A percentile compares a stretch with the other conserved stretches of the same genome.
Evolutionary conservation across 2,113 vertebrate species (phyloP).

Genomic region (Percopsis transmontana): DNA sequence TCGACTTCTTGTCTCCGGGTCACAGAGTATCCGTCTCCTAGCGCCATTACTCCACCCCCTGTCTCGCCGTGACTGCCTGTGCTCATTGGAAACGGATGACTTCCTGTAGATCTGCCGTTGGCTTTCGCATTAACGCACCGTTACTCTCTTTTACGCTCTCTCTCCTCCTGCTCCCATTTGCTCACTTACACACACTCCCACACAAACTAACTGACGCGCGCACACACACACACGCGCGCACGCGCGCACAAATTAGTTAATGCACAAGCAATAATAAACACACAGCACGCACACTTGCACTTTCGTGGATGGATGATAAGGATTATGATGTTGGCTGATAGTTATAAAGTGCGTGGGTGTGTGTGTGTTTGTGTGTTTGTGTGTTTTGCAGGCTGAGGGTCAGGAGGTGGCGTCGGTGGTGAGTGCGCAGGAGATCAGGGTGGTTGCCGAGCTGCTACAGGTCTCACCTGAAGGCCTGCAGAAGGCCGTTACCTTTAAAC

Average conservation of each 20-base stretch:
- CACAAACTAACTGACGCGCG: background rate
- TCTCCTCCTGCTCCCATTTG: background rate
- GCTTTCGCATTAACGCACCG: no score
- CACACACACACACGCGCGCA: background rate
- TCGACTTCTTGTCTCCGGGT: no score
- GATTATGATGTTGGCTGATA: conserved; percentile 29
- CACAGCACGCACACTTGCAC: conserved; percentile 3
- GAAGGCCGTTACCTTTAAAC: conserved; percentile 93
- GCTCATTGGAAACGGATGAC: no score
- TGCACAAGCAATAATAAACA: background rate
- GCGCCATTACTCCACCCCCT: no score
- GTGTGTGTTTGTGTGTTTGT: conserved; percentile 6
- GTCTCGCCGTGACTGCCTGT: no score
- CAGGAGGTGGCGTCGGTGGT: conserved; percentile 89
- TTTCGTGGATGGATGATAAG: conserved; percentile 31
- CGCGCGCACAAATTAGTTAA: background rate
- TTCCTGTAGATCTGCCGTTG: no score
- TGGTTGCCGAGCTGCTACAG: conserved; percentile 91
- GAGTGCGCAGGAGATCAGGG: conserved; percentile 89
- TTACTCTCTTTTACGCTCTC: background rate
- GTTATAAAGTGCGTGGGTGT: conserved; percentile 17
- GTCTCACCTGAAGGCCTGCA: conserved; percentile 93
- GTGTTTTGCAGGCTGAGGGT: conserved; percentile 80
- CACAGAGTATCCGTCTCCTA: no score
- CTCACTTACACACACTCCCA: background rate